These are phyloP conservation scores for Acropternis orthonyx DNA, from an alignment of 2,797 vertebrate genomes.

Conservation along the genomic window DNA sequence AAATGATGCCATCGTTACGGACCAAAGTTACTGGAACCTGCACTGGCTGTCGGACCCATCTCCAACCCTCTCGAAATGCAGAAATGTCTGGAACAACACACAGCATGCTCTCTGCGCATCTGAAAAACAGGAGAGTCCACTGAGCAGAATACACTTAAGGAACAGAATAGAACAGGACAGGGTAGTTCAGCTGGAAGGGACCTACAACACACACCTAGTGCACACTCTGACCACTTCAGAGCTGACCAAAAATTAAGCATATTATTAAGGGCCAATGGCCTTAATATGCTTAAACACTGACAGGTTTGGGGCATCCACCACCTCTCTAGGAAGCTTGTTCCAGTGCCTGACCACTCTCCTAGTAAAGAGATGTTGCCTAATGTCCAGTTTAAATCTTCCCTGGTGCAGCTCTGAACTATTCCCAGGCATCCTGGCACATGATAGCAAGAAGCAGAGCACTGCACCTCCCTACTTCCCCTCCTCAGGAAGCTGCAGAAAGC, in stretches of 20 bases:
- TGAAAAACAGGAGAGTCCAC: conserved; percentile 62
- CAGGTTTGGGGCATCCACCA: rapidly evolving
- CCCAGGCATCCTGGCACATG: rapidly evolving
- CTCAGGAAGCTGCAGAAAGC: not conserved
- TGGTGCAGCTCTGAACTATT: not conserved
- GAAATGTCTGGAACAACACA: conserved; percentile 99
- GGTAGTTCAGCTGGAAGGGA: not conserved
- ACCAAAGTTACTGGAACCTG: conserved; percentile 99
- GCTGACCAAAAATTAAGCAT: not conserved
- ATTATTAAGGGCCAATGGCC: not conserved
- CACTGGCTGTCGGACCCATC: conserved; percentile 98
- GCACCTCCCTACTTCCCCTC: not conserved
- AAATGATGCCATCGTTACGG: conserved; percentile 97
- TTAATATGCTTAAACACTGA: not conserved
- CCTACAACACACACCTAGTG: not conserved
- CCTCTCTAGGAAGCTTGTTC: not conserved
- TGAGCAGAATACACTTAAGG: not conserved
- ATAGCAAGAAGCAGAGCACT: not conserved
- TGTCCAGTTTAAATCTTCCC: not conserved
- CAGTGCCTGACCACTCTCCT: not conserved
- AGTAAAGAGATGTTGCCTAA: not conserved
- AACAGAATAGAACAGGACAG: not conserved
- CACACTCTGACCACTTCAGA: not conserved
- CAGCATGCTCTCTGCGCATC: conserved; percentile 97
- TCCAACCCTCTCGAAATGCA: conserved; percentile 98